These are phyloP conservation scores for Falcaria lacertinaria DNA, from an alignment of 2,888 invertebrate genomes.

Conservation along the genomic window DNA sequence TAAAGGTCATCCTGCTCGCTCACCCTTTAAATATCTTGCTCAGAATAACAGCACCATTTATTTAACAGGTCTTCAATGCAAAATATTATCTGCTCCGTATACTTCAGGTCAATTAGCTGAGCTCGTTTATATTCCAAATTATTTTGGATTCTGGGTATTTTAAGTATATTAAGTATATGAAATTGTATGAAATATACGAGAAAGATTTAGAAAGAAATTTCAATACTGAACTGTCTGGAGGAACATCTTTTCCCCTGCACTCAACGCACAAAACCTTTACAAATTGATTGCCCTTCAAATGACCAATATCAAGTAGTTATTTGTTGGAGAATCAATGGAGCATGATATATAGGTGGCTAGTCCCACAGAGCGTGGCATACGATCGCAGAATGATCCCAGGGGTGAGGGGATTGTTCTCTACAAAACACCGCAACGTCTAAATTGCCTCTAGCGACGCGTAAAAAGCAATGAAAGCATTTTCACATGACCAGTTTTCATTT, in stretches of 20 bases:
- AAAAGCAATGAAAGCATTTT: constrained; percentile 77
- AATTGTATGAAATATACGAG: too few species aligned
- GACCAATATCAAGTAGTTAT: constrained; percentile 27
- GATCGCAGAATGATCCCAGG: constrained; percentile 38
- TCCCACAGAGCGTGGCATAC: constrained; percentile 56
- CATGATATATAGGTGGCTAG: constrained; percentile 34
- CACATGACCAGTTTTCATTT: constrained; percentile 75
- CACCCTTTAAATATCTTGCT: too few species aligned
- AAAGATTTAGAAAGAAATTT: too few species aligned
- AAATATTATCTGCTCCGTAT: too few species aligned
- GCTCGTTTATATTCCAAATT: too few species aligned
- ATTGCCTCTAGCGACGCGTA: constrained; percentile 73
- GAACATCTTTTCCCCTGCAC: neutral
- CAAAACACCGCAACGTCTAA: constrained; percentile 68
- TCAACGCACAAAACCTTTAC: neutral
- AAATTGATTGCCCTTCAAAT: constrained; percentile 1
- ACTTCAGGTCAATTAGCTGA: too few species aligned
- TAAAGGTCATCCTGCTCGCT: too few species aligned
- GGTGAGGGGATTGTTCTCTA: constrained; percentile 36
- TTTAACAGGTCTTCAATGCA: too few species aligned
- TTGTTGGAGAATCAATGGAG: constrained; percentile 41
- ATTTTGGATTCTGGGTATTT: too few species aligned
- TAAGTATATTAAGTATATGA: too few species aligned
- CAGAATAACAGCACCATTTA: too few species aligned
- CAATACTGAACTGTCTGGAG: too few species aligned